phyloP scores from a whole-genome alignment of 2,113 vertebrate species.

The Neogobius melanostomus region DNA sequence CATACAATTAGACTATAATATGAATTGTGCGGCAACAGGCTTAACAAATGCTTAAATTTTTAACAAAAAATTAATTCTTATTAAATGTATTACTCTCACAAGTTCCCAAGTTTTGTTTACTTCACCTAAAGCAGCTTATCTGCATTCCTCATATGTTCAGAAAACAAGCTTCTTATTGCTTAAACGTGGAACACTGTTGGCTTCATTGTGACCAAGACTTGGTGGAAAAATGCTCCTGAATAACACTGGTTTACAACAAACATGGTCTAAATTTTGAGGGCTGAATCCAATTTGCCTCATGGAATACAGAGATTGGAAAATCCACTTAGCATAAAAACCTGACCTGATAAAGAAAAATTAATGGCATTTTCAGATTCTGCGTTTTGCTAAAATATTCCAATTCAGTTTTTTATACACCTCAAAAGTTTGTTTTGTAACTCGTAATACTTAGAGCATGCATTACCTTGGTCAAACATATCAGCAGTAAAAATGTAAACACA shows the following conservation, averaged over 20 bases:
- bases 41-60: too few relatives aligned
- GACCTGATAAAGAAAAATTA: too few relatives aligned
- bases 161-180: constrained; percentile 7
- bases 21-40: not conserved
- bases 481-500: not conserved
- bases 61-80: too few relatives aligned
- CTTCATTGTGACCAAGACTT: not conserved
- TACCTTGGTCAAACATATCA: not conserved
- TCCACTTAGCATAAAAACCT: too few relatives aligned
- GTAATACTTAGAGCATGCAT: not conserved
- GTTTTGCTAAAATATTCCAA: too few relatives aligned
- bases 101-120: not conserved
- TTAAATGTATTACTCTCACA: not conserved
- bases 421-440: too few relatives aligned
- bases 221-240: not conserved
- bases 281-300: too few relatives aligned
- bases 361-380: too few relatives aligned
- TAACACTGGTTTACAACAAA: too few relatives aligned
- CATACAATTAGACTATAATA: not conserved
- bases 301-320: too few relatives aligned
- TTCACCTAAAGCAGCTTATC: not conserved
- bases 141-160: not conserved
- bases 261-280: too few relatives aligned
- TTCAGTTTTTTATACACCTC: too few relatives aligned
- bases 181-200: not conserved